phyloP scores from a whole-genome alignment of 2,888 invertebrate genomes.

The Platerodrilus igneus region DNA sequence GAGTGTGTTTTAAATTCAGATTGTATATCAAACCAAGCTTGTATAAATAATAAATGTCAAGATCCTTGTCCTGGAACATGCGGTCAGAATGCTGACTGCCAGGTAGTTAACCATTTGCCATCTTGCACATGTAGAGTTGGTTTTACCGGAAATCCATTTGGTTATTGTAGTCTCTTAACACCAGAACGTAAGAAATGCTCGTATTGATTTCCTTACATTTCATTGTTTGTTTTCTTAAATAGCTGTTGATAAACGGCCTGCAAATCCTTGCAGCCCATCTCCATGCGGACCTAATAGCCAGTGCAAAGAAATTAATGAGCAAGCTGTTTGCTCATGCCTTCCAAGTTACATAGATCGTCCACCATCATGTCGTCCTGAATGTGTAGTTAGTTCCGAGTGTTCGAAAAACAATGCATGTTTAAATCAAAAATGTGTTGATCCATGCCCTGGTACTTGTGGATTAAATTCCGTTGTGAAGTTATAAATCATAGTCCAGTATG shows the following conservation, averaged over 20 bases:
- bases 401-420: constrained; percentile 54
- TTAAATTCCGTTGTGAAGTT: constrained; percentile 52
- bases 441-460: constrained; percentile 63
- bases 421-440: constrained; percentile 55
- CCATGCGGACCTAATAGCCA: constrained; percentile 77
- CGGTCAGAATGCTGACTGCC: constrained; percentile 67
- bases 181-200: constrained; percentile 35
- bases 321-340: constrained; percentile 60
- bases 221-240: constrained; percentile 68
- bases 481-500: constrained; percentile 57
- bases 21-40: constrained; percentile 63
- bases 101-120: constrained; percentile 67
- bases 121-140: constrained; percentile 62
- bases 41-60: constrained; percentile 62
- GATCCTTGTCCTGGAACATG: constrained; percentile 71
- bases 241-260: constrained; percentile 50
- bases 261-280: constrained; percentile 64
- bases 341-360: constrained; percentile 58
- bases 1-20: constrained; percentile 70
- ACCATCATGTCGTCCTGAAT: constrained; percentile 64
- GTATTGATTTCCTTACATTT: too few relatives aligned
- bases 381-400: constrained; percentile 59
- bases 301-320: constrained; percentile 58
- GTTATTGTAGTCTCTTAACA: constrained; percentile 52
- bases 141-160: constrained; percentile 64